Conservation (phyloP, 2,113 vertebrate genomes). For the Sarotherodon lohbergeri region DNA sequence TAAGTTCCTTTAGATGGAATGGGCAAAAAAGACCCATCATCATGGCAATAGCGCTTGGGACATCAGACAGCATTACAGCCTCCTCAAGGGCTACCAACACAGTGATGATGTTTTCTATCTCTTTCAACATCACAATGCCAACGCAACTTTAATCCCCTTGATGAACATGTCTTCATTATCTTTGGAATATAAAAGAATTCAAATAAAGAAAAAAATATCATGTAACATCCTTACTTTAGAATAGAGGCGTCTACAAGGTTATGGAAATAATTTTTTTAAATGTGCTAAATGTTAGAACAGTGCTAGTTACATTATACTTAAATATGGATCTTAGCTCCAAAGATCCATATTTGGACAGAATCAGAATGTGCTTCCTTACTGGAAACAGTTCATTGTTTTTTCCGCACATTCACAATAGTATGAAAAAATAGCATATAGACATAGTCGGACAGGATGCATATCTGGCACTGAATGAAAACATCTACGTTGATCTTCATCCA, state of each 20-base stretch:
- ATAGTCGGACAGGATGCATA: background rate
- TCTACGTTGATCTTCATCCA: background rate
- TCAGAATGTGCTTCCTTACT: background rate
- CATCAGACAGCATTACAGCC: background rate
- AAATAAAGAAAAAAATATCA: background rate
- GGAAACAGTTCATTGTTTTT: background rate
- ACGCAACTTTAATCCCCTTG: background rate
- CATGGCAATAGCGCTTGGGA: background rate
- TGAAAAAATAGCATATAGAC: background rate
- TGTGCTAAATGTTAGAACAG: background rate
- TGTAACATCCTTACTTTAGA: background rate
- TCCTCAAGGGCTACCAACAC: background rate
- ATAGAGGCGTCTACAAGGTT: background rate
- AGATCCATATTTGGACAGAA: background rate
- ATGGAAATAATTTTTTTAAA: background rate
- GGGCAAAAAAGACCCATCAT: background rate
- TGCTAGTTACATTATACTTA: background rate
- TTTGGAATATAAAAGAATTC: background rate
- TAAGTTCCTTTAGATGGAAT: background rate
- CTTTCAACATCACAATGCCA: background rate
- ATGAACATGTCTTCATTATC: background rate
- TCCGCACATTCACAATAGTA: background rate
- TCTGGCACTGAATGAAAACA: background rate
- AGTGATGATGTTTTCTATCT: background rate
- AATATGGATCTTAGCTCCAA: background rate